Conservation (phyloP, 2,797 vertebrate species). For the Pagetopsis macropterus region DNA sequence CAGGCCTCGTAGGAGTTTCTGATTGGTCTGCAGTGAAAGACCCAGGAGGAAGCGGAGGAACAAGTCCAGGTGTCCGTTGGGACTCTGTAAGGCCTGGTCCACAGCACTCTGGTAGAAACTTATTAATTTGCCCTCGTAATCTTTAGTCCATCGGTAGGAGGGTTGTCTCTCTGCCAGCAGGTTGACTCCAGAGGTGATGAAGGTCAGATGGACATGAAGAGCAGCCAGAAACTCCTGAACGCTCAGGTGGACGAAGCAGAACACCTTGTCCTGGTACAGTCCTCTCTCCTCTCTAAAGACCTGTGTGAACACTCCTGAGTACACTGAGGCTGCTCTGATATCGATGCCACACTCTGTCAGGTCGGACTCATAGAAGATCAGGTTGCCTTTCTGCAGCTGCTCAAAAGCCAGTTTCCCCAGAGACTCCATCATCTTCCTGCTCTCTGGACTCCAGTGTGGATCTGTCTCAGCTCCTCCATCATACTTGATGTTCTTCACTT, state of each 20-base stretch:
- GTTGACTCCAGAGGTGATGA: slow-evolving; percentile 10
- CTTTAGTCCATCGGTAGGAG: no score
- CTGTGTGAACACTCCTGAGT: no score
- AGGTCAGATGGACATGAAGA: slow-evolving; percentile 50
- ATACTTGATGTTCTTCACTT: no score
- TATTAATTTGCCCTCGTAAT: no score
- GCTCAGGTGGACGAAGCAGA: slow-evolving; percentile 26
- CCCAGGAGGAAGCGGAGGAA: slow-evolving; percentile 55
- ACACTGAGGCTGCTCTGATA: no score
- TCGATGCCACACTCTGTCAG: no score
- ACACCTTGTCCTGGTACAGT: slow-evolving; percentile 10
- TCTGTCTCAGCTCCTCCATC: no score
- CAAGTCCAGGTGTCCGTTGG: slow-evolving; percentile 54
- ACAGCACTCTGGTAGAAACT: not conserved
- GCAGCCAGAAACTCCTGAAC: slow-evolving; percentile 63
- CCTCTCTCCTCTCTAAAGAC: not conserved
- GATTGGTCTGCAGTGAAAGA: slow-evolving; percentile 44
- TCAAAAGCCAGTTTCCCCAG: not conserved
- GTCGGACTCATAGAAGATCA: slow-evolving; percentile 19
- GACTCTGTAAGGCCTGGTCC: slow-evolving; percentile 44
- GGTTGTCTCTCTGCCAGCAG: no score
- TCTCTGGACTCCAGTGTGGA: no score
- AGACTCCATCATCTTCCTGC: slow-evolving; percentile 11
- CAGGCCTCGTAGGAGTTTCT: slow-evolving; percentile 24
- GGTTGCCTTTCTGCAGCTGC: slow-evolving; percentile 18